Evolutionary conservation across 2,113 vertebrate genomes (phyloP).

Genomic region (Corynorhinus townsendii): DNA sequence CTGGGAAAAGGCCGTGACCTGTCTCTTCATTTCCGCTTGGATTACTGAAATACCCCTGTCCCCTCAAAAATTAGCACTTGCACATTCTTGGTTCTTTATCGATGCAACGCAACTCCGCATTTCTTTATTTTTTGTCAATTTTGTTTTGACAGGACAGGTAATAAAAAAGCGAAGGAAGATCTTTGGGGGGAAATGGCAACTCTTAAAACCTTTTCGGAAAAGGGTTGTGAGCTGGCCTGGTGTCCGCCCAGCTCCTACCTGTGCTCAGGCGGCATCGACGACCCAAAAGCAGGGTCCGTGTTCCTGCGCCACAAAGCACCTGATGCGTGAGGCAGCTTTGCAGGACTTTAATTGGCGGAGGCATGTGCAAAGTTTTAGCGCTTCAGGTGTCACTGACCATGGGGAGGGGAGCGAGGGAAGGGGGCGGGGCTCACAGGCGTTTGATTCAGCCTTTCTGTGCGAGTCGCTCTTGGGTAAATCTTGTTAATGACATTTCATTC

Average conservation of each 20-base stretch:
- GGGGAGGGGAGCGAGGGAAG: neutral
- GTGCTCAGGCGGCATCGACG: neutral
- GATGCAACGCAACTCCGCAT: neutral
- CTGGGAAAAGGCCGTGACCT: neutral
- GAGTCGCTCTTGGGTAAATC: conserved; percentile 65
- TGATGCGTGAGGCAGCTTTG: conserved; percentile 63
- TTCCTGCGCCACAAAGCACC: conserved; percentile 62
- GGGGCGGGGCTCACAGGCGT: conserved; percentile 50
- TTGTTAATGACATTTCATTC: conserved; percentile 59
- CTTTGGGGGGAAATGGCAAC: neutral
- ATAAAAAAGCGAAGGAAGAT: conserved; percentile 22
- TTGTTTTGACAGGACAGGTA: conserved; percentile 20
- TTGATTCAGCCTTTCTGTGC: conserved; percentile 57
- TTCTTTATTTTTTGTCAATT: conserved; percentile 25
- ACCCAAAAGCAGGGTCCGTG: conserved; percentile 52
- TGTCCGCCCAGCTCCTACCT: neutral
- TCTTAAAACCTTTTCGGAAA: conserved; percentile 3
- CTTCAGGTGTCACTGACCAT: conserved; percentile 62
- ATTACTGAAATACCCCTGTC: neutral
- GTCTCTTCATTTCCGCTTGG: neutral
- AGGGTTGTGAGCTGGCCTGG: neutral
- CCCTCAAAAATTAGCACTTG: neutral
- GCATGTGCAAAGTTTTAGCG: conserved; percentile 29
- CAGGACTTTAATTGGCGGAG: conserved; percentile 74
- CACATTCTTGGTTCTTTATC: neutral